Base-by-base conservation (phyloP, 1,140 invertebrate genomes). In the Heterodera carotae region DNA sequence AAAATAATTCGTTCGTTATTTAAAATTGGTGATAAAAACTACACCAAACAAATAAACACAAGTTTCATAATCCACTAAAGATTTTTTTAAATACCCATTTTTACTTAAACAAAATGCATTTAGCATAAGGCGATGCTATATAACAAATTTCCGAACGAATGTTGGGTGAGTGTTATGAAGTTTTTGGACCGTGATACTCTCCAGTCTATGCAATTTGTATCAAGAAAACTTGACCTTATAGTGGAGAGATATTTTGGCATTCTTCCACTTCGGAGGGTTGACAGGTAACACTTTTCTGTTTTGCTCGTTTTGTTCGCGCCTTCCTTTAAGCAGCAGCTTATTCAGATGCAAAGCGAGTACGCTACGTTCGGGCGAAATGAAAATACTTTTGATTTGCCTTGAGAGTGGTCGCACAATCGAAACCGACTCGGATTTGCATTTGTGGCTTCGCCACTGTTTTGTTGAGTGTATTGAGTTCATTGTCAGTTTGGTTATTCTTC, bases 361-460 rank as follows among this genome's bases (percentile, higher is more conserved):
- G 25, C 60, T 3, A 60, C 69, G 69, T 48, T 71, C 8, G 2
- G 59, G 59, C 59, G 69, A 10, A 15, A 33, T 71, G 69, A 71
- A 71, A 71, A 7, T 71, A 2, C 56, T 8, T 71, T 71, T 71
- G 43, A 33, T 53, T 33, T 53, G 33, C 18, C 69, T 25, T 29
- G 69, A 15, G 68, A 27, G 36, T 33, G 56, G 33, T 1, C 53
- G 69, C 10, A 76, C 60, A 1, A 33, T 76, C 6, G 75, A 76
- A n/a, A 53, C 75, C 39, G n/a, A 76, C 34, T 76, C 75, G 5
- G 69, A 76, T 12, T 59, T 76, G 29, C 69, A 75, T n/a, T 62
- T 39, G 56, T 76, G 75, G 75, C 69, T 76, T 74, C 75, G 69
- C 29, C 33, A 76, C 39, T 79, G 75, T 77, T 62, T 36, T 31